Conservation (phyloP, 1,140 invertebrate genomes). For the Aradophagus sp. region DNA sequence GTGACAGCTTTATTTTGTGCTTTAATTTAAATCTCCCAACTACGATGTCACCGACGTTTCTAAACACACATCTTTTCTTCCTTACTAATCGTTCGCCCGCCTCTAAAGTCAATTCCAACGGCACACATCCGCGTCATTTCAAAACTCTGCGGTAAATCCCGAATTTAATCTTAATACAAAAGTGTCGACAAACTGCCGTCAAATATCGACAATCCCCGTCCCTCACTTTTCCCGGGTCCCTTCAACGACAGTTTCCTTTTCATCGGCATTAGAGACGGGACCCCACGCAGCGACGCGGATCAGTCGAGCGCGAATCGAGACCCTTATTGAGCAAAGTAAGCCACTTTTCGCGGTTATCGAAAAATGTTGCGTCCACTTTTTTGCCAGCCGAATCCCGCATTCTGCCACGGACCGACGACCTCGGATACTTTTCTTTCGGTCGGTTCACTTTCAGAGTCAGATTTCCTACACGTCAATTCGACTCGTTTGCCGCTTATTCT, state of each 20-base stretch:
- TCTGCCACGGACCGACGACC: slow-evolving; percentile 17
- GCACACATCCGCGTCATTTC: too few relatives aligned
- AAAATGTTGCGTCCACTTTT: slow-evolving; percentile 58
- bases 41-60: too few relatives aligned
- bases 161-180: slow-evolving; percentile 33
- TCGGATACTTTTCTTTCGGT: slow-evolving; percentile 15
- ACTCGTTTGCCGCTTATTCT: slow-evolving; percentile 39
- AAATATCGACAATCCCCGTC: slow-evolving; percentile 45
- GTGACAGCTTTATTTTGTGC: too few relatives aligned
- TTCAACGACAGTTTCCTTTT: slow-evolving; percentile 59
- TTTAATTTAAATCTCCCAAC: too few relatives aligned
- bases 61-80: too few relatives aligned
- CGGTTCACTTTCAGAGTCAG: slow-evolving; percentile 28
- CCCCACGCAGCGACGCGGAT: slow-evolving; percentile 68
- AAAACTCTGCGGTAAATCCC: slow-evolving; percentile 25
- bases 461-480: slow-evolving; percentile 44
- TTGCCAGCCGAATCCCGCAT: slow-evolving; percentile 22
- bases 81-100: too few relatives aligned
- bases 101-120: too few relatives aligned
- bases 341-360: slow-evolving; percentile 63
- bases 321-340: slow-evolving; percentile 56
- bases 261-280: slow-evolving; percentile 56
- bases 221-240: slow-evolving; percentile 50
- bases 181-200: slow-evolving; percentile 51
- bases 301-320: slow-evolving; percentile 60